Evolutionary conservation across 2,888 invertebrate genomes (phyloP).

Genomic region (Sinelater perroti): DNA sequence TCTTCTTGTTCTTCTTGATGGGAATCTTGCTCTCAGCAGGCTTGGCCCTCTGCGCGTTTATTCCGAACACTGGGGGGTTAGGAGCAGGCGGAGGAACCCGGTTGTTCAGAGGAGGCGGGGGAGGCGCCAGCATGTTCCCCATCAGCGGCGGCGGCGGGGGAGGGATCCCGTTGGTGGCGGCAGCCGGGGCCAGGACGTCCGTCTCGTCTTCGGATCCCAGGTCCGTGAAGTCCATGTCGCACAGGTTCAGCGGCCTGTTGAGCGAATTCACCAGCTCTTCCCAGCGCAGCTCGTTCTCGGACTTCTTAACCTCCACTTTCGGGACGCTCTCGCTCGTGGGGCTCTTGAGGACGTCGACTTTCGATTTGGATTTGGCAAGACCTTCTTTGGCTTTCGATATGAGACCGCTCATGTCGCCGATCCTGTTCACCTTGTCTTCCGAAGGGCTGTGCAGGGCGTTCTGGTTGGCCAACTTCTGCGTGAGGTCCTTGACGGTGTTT

Average conservation of each 20-base stretch:
- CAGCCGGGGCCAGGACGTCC: conserved; percentile 75
- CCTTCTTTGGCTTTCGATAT: conserved; percentile 94
- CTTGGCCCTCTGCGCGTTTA: conserved; percentile 50
- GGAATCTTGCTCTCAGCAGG: conserved; percentile 61
- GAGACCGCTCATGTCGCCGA: conserved; percentile 87
- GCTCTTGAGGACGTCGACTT: conserved; percentile 78
- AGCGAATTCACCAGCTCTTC: conserved; percentile 75
- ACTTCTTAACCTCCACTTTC: conserved; percentile 77
- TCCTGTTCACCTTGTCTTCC: conserved; percentile 70
- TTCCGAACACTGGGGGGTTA: conserved; percentile 63
- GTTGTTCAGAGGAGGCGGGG: conserved; percentile 64
- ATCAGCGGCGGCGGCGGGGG: conserved; percentile 78
- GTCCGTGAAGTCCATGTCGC: conserved; percentile 97
- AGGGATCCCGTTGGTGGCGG: conserved; percentile 72
- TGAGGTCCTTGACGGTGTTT: conserved; percentile 88
- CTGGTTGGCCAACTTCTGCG: conserved; percentile 83
- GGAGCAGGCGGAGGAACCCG: conserved; percentile 62
- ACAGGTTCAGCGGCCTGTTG: conserved; percentile 80
- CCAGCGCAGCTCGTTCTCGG: conserved; percentile 96
- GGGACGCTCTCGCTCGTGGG: conserved; percentile 73
- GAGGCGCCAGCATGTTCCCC: conserved; percentile 58
- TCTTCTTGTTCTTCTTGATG: conserved; percentile 90
- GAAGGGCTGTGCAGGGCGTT: conserved; percentile 64
- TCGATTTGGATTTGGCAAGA: conserved; percentile 85
- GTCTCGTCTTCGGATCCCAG: conserved; percentile 88